Evolutionary conservation across 1,140 invertebrate species (phyloP), one percentile per base, ranked within the genome.

Genomic region (Drosophila varians): DNA sequence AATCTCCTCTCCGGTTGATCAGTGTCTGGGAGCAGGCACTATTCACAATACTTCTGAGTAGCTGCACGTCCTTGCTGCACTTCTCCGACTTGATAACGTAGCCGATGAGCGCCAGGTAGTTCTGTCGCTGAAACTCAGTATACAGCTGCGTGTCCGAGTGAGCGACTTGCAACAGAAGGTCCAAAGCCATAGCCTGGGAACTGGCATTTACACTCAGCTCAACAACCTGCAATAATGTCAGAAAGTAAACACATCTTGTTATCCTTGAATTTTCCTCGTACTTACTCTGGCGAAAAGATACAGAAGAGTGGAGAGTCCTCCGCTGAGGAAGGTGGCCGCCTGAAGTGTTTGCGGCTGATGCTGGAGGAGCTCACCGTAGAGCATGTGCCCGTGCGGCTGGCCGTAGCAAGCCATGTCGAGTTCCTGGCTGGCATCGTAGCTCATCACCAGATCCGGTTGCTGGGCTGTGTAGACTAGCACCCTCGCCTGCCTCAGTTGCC

Each of bases 51-150:
- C 88, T 91, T 1, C 74, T 54, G 5, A 91, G 55, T 18, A 91
- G 36, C 28, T 89, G 66, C 1, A 90, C 79, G 60, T 89, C 89
- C 60, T 91, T 91, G 36, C 72, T 72, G 34, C 90, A 91, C 16
- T 72, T 71, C 21, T 90, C 80, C 1, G 90, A 90, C 19, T 90
- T 91, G 6, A 91, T 78, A 0, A 91, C 90, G 25, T 90, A 91
- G 5, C 90, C 89, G n/a, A 91, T 90, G 0, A 91, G 55, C 0
- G 74, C 78, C 4, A 89, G 45, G 12, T 88, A 90, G 52, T 91
- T 80, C 58, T 89, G 86, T 3, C 87, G 76, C 21, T 77, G 68
- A 38, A 91, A 91, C 54, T 91, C 90, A 0, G 90, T 89, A 48
- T 90, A 90, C 0, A 91, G 71, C 36, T 90, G 77, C 0, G 77